Base-by-base conservation (phyloP, 30 jellyfish, hydroid and myxozoan genomes). In the Aurelia coerulea region DNA sequence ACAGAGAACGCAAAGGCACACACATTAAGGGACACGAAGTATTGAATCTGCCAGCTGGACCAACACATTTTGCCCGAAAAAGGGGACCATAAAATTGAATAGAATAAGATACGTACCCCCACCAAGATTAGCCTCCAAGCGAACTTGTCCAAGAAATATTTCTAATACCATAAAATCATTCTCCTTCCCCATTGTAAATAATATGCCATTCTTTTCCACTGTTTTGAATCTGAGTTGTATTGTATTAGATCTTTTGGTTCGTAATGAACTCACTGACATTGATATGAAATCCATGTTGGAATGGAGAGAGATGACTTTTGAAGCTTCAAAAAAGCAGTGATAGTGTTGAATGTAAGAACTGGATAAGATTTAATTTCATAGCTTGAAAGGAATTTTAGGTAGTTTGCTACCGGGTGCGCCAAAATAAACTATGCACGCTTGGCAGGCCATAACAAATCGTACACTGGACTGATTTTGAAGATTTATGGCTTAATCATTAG, bases 201-300 rank as follows among this genome's bases (percentile, higher is more conserved):
- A 69, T 23, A 87, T 76, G 16, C 96, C 96, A 77, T 87, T 35
- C 69, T 69, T 56, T 39, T 76, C 70, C 29, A 56, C 19, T 3
- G 96, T 87, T 56, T 78, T 76, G 69, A 87, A 87, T 42, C 90
- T 67, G 17, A 87, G 54, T 53, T 77, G 85, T 33, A 87, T 37
- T 68, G 67, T 78, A 53, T 87, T 87, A 39, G 88, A 66, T 65
- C 70, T 50, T 41, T 60, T 65, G 65, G 23, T 35, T 13, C 78
- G 84, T 56, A 87, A 18, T 5, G 88, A 37, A 3, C 10, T 80
- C 42, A 34, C 76, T 19, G 42, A 51, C 37, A 13, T 65, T 49
- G 90, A 77, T 5, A 87, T 41, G 73, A 87, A 87, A 51, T 83
- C 92, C 92, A 83, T 71, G 59, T 62, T 83, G 4, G 86, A 60